Conservation (phyloP, 37 sponge, comb jelly and placozoan genomes). For the Chondrilla cf. caribensis region DNA sequence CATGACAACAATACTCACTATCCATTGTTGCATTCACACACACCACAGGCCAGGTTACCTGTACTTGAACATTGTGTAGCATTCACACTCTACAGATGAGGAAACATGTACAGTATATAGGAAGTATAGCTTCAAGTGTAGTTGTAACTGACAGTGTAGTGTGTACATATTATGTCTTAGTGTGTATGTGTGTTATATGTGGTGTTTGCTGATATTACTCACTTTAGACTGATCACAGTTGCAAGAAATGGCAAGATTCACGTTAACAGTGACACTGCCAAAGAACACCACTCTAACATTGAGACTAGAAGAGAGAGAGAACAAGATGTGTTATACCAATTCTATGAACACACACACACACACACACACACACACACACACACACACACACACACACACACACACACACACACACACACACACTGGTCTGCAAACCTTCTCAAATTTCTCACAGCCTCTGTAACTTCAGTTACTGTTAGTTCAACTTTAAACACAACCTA, state of each 20-base stretch:
- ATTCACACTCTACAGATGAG: background rate
- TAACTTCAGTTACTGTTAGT: too few relatives aligned
- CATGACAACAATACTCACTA: slow-evolving; percentile 41
- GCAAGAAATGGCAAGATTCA: background rate
- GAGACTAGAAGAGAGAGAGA: background rate
- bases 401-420: too few relatives aligned
- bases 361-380: too few relatives aligned
- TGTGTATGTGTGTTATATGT: too few relatives aligned
- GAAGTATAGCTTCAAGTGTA: too few relatives aligned
- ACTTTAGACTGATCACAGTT: background rate
- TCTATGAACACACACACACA: background rate
- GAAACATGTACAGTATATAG: background rate
- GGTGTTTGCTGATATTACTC: too few relatives aligned
- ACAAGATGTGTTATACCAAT: background rate
- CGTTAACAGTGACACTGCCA: background rate
- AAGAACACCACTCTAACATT: background rate
- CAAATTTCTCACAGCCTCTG: background rate
- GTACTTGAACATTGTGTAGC: slow-evolving; percentile 29
- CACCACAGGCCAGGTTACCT: slow-evolving; percentile 63
- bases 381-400: too few relatives aligned
- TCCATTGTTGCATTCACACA: slow-evolving; percentile 64
- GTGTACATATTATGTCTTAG: too few relatives aligned
- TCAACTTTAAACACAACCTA: too few relatives aligned
- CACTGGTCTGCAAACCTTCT: too few relatives aligned
- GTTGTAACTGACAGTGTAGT: too few relatives aligned